Conservation (phyloP, 2,888 invertebrate species). For the Zhuqinia jingwanae region DNA sequence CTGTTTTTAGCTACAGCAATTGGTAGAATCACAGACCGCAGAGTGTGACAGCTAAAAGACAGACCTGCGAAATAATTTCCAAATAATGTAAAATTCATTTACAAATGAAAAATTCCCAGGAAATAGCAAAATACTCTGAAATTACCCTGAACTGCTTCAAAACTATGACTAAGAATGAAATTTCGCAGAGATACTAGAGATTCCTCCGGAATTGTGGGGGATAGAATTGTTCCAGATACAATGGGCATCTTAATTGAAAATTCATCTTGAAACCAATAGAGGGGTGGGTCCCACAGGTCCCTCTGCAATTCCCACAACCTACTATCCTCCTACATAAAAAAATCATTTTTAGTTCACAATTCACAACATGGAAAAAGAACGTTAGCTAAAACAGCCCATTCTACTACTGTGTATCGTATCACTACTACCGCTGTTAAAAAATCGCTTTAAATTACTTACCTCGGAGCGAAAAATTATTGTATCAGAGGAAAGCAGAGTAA, state of each 20-base stretch:
- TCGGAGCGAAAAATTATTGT: slow-evolving; percentile 89
- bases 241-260: slow-evolving; percentile 85
- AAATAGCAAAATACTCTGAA: too few relatives aligned
- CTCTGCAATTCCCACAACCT: slow-evolving; percentile 89
- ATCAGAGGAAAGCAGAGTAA: slow-evolving; percentile 91
- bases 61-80: too few relatives aligned
- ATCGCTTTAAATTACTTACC: slow-evolving; percentile 81
- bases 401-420: too few relatives aligned
- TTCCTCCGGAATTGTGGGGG: slow-evolving; percentile 85
- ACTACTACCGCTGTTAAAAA: too few relatives aligned
- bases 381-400: too few relatives aligned
- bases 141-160: slow-evolving; percentile 92
- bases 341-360: too few relatives aligned
- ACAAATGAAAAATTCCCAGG: slow-evolving; percentile 6
- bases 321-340: slow-evolving; percentile 86
- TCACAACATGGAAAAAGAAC: too few relatives aligned
- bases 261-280: slow-evolving; percentile 93
- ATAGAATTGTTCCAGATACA: slow-evolving; percentile 87
- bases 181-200: slow-evolving; percentile 87
- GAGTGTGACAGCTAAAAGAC: slow-evolving; percentile 91
- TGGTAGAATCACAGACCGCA: slow-evolving; percentile 94
- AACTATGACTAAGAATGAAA: slow-evolving; percentile 91
- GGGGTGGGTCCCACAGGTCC: slow-evolving; percentile 93
- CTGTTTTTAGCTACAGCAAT: slow-evolving; percentile 90
- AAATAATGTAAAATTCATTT: too few relatives aligned